Evolutionary conservation across 2,888 invertebrate genomes (phyloP).

Genomic region (Myathropa florea): DNA sequence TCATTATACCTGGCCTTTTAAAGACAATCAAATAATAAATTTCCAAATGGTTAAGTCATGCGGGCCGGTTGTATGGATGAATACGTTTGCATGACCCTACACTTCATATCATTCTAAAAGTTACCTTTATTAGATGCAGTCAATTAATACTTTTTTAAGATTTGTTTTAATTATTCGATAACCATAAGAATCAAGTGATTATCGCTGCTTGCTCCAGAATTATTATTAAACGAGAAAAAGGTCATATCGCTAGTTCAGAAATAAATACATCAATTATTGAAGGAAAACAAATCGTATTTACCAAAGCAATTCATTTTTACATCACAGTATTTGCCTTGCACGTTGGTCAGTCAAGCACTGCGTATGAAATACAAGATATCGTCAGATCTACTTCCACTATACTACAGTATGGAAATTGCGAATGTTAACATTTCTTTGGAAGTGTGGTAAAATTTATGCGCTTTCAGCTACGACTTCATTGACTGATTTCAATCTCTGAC

Average conservation of each 20-base stretch:
- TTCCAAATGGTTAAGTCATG: constrained; percentile 54
- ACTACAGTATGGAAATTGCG: constrained; percentile 33
- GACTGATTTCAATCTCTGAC: constrained; percentile 71
- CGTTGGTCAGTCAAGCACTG: background rate
- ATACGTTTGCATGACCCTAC: background rate
- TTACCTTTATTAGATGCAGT: background rate
- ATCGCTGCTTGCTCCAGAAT: too few species aligned
- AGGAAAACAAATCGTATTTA: background rate
- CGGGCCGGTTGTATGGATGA: constrained; percentile 18
- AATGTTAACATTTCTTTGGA: constrained; percentile 50
- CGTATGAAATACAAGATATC: constrained; percentile 31
- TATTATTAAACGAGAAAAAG: background rate
- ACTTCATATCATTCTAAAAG: background rate
- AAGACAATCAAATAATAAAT: constrained; percentile 52
- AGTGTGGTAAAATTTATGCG: constrained; percentile 63
- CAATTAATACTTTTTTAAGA: background rate
- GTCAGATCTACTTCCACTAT: constrained; percentile 20
- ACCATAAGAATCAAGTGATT: background rate
- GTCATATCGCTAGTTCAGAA: background rate
- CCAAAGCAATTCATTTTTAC: background rate
- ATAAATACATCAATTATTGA: background rate
- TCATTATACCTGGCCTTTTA: background rate
- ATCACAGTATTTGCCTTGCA: background rate
- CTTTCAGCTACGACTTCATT: constrained; percentile 64
- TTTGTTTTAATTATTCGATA: background rate